A percentile compares a stretch with the other conserved stretches of the same genome.
These are phyloP conservation scores for Etheostoma spectabile DNA, from an alignment of 2,113 vertebrate genomes.

Conservation along the genomic window DNA sequence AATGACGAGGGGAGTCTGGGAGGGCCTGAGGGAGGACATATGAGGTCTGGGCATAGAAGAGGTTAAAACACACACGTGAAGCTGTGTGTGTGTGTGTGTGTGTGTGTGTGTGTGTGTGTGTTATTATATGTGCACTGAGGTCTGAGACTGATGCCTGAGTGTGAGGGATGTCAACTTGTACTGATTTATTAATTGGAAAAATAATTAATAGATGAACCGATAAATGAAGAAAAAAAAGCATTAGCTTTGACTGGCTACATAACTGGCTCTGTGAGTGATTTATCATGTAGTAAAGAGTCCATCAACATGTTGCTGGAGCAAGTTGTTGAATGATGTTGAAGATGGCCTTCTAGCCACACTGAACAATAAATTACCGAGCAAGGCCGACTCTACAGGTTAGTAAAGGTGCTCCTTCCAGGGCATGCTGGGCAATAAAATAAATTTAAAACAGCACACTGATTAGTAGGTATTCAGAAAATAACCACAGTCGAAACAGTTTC, in stretches of 20 bases:
- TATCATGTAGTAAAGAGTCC: not conserved
- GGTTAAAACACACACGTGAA: conserved; percentile 41
- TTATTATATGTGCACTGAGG: not conserved
- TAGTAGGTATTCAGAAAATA: conserved; percentile 28
- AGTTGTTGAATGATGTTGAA: conserved; percentile 5
- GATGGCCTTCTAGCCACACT: conserved; percentile 29
- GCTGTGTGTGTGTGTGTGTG: conserved; percentile 1
- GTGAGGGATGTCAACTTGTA: not conserved
- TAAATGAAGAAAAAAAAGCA: not conserved
- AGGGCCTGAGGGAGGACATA: conserved; percentile 57
- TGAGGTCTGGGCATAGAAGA: conserved; percentile 44
- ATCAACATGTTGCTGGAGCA: conserved; percentile 6
- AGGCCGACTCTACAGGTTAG: conserved; percentile 24
- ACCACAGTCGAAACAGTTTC: not conserved
- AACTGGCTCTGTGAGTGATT: conserved; percentile 1
- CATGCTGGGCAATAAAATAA: conserved; percentile 27
- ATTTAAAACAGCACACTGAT: conserved; percentile 40
- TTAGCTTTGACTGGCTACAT: not conserved
- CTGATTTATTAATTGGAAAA: not conserved
- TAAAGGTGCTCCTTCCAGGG: conserved; percentile 36
- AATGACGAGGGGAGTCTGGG: conserved; percentile 53
- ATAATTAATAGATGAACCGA: not conserved
- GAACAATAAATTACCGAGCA: conserved; percentile 29
- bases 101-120: conserved; percentile 5
- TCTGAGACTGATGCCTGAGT: not conserved